Conservation (phyloP, 2,797 vertebrate species). For the Tolypeutes matacus region DNA sequence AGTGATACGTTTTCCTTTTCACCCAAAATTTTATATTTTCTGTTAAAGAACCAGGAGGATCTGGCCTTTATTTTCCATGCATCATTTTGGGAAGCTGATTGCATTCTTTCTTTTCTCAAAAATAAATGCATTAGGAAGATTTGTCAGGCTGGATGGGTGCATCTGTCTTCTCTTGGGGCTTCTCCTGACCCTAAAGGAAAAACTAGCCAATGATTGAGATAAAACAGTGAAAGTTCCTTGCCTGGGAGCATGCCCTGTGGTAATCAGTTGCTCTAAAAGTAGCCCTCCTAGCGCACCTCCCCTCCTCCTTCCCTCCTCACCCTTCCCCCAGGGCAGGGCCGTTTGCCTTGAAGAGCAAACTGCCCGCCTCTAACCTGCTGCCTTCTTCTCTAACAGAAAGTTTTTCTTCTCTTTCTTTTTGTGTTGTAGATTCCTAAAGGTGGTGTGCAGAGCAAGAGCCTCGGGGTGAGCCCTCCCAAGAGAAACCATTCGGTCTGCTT, state of each 20-base stretch:
- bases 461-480: slow-evolving; percentile 93
- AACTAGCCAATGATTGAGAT: neutral
- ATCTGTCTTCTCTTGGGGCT: fast-evolving
- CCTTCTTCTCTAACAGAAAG: slow-evolving; percentile 81
- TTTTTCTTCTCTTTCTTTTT: slow-evolving; percentile 87
- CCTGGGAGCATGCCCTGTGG: neutral
- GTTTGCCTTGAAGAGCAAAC: neutral
- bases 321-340: neutral
- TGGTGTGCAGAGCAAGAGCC: slow-evolving; percentile 91
- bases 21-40: neutral
- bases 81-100: neutral
- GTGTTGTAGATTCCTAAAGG: slow-evolving; percentile 98
- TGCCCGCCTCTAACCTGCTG: slow-evolving; percentile 61
- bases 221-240: slow-evolving; percentile 77
- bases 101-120: neutral
- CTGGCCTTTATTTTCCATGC: neutral
- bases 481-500: slow-evolving; percentile 86
- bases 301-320: fast-evolving
- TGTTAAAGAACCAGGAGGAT: neutral
- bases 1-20: neutral
- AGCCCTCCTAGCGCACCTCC: fast-evolving
- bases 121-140: neutral
- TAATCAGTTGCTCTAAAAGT: neutral
- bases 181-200: neutral
- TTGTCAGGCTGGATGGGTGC: fast-evolving